Conservation (phyloP, 2,888 invertebrate species). For the Aphodius granarius region DNA sequence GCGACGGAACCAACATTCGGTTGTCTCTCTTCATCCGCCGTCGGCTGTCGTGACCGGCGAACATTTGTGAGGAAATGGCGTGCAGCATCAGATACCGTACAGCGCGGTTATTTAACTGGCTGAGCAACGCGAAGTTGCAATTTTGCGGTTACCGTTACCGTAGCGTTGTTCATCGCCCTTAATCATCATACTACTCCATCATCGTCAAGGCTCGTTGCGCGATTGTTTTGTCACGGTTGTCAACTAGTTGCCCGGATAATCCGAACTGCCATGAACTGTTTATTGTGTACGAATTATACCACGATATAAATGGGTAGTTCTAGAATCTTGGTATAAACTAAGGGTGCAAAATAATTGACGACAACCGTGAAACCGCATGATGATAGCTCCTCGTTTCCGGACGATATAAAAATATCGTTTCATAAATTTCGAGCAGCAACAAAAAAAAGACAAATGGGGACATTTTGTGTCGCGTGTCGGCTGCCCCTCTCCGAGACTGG, state of each 20-base stretch:
- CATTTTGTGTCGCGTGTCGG: background rate
- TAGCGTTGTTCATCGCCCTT: background rate
- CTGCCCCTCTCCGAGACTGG: background rate
- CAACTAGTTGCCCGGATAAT: too few relatives aligned
- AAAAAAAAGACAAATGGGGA: background rate
- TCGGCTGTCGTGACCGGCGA: slow-evolving; percentile 3
- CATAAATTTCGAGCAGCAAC: background rate
- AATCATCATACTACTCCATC: background rate
- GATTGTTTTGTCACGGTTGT: background rate
- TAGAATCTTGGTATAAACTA: slow-evolving; percentile 1
- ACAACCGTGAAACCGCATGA: background rate
- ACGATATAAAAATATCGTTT: background rate
- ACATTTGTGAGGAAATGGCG: background rate
- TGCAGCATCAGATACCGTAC: slow-evolving; percentile 5
- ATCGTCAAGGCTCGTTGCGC: background rate
- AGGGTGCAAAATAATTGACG: background rate
- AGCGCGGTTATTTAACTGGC: background rate
- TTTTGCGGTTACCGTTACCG: slow-evolving; percentile 5
- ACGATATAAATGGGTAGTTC: too few relatives aligned
- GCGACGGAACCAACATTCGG: background rate
- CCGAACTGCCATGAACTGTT: too few relatives aligned
- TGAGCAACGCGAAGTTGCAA: background rate
- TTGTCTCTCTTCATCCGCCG: background rate
- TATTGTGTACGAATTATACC: too few relatives aligned
- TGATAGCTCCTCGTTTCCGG: background rate